These are phyloP conservation scores for Morpho deidamia DNA, from an alignment of 2,888 invertebrate genomes.

Conservation along the genomic window DNA sequence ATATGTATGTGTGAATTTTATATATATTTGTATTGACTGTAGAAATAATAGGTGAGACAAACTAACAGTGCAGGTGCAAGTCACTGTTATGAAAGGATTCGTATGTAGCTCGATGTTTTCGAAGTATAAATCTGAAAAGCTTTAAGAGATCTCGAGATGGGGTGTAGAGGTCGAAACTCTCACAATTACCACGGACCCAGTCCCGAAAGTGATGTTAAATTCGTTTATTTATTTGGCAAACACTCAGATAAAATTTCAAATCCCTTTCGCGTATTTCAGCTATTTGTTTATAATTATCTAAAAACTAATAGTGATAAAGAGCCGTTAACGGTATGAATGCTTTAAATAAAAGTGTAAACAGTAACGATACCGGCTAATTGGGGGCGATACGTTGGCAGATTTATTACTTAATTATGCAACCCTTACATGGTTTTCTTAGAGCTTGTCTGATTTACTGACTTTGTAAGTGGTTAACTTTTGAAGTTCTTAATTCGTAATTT, in stretches of 20 bases:
- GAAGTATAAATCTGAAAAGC: background rate
- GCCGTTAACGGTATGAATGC: background rate
- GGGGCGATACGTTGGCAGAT: constrained; percentile 46
- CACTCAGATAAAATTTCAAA: background rate
- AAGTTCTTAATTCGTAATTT: constrained; percentile 24
- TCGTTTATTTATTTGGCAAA: background rate
- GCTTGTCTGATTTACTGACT: constrained; percentile 31
- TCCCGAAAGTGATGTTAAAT: background rate
- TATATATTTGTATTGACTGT: too few relatives aligned
- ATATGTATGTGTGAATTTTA: too few relatives aligned
- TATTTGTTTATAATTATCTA: constrained; percentile 1
- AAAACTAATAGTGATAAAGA: constrained; percentile 1
- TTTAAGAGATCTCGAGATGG: too few relatives aligned
- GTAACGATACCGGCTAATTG: constrained; percentile 47
- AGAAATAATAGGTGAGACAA: too few relatives aligned
- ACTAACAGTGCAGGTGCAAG: too few relatives aligned
- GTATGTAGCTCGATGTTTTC: too few relatives aligned
- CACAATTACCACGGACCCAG: too few relatives aligned
- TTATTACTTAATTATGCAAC: constrained; percentile 63
- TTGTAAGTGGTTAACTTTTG: constrained; percentile 25
- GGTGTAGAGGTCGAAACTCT: too few relatives aligned
- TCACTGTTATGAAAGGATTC: too few relatives aligned
- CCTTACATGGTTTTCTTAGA: constrained; percentile 32
- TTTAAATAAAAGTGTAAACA: constrained; percentile 60
- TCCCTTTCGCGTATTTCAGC: background rate